These are phyloP conservation scores for Gymnosoma rotundatum DNA, from an alignment of 2,888 invertebrate genomes.

Conservation along the genomic window DNA sequence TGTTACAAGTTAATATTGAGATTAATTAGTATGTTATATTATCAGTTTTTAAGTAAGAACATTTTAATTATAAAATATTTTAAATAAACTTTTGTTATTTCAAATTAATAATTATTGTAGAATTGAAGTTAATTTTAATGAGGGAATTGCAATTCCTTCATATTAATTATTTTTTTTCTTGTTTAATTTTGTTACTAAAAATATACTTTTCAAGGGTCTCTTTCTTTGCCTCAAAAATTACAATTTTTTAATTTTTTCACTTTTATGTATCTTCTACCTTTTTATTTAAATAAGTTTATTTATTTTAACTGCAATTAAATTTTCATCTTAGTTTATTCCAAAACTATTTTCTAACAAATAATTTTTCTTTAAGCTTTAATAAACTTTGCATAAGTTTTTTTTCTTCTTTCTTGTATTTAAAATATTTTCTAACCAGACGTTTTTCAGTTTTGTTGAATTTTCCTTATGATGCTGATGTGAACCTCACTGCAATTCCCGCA, in stretches of 20 bases:
- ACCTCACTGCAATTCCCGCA: constrained; percentile 73
- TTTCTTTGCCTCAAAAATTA: constrained; percentile 18
- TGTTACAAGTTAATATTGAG: constrained; percentile 16
- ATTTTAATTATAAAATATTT: constrained; percentile 9
- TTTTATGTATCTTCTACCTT: constrained; percentile 39
- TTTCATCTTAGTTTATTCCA: background rate
- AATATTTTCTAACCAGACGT: constrained; percentile 56
- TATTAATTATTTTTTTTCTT: constrained; percentile 19
- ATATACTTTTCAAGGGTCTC: constrained; percentile 65
- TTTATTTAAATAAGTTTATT: background rate
- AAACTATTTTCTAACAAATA: constrained; percentile 5
- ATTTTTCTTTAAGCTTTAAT: constrained; percentile 29
- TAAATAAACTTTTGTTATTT: constrained; percentile 14
- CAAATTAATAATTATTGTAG: constrained; percentile 14
- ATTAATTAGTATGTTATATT: constrained; percentile 22
- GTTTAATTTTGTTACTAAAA: constrained; percentile 60
- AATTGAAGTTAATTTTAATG: constrained; percentile 1
- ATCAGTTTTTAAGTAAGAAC: background rate
- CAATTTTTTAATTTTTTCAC: constrained; percentile 12
- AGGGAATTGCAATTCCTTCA: constrained; percentile 1
- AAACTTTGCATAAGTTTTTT: constrained; percentile 66
- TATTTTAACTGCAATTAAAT: background rate
- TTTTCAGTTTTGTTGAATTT: constrained; percentile 39
- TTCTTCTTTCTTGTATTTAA: constrained; percentile 48
- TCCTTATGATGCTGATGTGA: constrained; percentile 67